Evolutionary conservation across 2,888 invertebrate species (phyloP), one percentile per base, ranked within the genome.

Genomic region (Tachina grossa): DNA sequence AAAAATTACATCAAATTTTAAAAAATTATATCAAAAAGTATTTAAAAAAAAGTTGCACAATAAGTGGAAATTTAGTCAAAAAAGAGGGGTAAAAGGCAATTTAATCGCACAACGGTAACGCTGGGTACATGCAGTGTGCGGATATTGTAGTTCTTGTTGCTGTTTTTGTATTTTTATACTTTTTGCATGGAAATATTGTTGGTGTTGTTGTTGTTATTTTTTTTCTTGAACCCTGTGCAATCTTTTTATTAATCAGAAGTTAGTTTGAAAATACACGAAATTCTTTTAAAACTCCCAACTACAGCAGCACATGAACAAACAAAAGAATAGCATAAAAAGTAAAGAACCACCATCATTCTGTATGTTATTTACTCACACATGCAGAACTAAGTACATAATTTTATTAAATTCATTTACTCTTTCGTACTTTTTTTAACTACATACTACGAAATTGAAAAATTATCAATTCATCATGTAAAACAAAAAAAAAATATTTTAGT

Each of bases 381-480:
- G 43, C 78, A 71, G 65, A 79, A 63, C 74, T 78, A n/a, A n/a
- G n/a, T n/a, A 79, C 79, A 31, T 80, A 65, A 74, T 77, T 81
- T 63, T 78, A 39, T 63, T 81, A 51, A 61, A 74, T 81, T 79
- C 45, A 53, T 43, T 19, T 55, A 79, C 39, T 78, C 57, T 61
- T 81, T 68, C 63, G 55, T 71, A 19, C 19, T 49, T 61, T 59
- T 77, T 65, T 83, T 57, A 51, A 57, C 65, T 53, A 82, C 69
- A 43, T 71, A 82, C 75, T 78, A 65, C 78, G 53, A 76, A 82
- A 71, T 75, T 76, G 43, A 75, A 82, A 83, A 85, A 76, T 75
- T 74, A 83, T 83, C 79, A 83, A 83, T 83, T 83, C 79, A 79
- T 68, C 72, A 31, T 31, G 31, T 31, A 31, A 31, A 31, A 31